Evolutionary conservation across 2,888 invertebrate species (phyloP).

Genomic region (Exocentrus adspersus): DNA sequence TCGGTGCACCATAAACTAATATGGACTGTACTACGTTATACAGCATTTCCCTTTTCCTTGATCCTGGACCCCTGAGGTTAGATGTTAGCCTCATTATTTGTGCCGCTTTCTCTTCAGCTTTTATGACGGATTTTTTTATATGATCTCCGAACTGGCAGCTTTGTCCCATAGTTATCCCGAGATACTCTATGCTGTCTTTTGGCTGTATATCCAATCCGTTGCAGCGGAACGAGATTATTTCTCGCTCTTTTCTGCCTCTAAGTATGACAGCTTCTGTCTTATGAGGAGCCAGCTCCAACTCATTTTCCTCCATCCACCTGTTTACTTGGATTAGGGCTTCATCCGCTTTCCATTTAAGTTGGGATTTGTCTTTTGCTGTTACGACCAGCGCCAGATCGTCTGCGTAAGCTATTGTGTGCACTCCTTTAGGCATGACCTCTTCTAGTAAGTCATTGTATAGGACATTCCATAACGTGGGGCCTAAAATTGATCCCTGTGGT

Average conservation of each 20-base stretch:
- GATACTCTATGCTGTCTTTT: too few relatives aligned
- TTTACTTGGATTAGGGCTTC: too few relatives aligned
- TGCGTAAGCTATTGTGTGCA: slow-evolving; percentile 4
- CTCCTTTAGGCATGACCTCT: neutral
- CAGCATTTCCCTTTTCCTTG: neutral
- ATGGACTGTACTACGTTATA: neutral
- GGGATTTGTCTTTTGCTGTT: neutral
- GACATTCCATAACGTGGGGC: slow-evolving; percentile 10
- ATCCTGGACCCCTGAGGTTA: slow-evolving; percentile 1
- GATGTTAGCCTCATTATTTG: neutral
- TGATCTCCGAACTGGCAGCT: neutral
- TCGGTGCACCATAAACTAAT: neutral
- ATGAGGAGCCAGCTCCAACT: too few relatives aligned
- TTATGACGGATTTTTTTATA: neutral
- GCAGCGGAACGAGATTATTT: too few relatives aligned
- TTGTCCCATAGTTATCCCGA: too few relatives aligned
- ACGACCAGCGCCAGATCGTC: slow-evolving; percentile 9
- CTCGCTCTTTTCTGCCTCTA: too few relatives aligned
- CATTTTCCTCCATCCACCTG: too few relatives aligned
- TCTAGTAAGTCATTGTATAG: slow-evolving; percentile 8
- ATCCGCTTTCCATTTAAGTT: neutral
- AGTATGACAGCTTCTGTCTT: too few relatives aligned
- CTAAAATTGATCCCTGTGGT: too few relatives aligned
- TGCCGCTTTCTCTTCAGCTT: neutral
- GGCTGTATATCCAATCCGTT: too few relatives aligned